Conservation (phyloP, 2,797 vertebrate species). For the Otolemur crassicaudatus region DNA sequence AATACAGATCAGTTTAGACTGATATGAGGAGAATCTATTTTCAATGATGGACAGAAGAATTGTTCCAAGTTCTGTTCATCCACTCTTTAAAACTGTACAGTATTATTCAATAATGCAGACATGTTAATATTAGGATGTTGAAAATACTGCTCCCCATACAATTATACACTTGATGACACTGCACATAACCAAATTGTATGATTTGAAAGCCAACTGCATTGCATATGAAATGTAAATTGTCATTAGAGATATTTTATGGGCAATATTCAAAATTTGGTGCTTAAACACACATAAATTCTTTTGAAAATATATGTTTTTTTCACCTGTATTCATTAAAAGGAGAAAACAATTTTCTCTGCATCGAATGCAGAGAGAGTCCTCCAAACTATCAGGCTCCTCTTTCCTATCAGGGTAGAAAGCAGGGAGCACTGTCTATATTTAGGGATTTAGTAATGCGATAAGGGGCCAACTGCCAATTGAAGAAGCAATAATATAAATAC, state of each 20-base stretch:
- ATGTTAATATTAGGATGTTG: background rate
- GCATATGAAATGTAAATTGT: background rate
- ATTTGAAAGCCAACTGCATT: slow-evolving; percentile 22
- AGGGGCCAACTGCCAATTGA: background rate
- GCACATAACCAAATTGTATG: background rate
- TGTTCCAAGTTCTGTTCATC: background rate
- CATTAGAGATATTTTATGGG: background rate
- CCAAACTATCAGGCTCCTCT: background rate
- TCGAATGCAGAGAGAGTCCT: background rate
- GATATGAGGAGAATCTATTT: background rate
- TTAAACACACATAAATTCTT: background rate
- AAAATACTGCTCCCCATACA: slow-evolving; percentile 6
- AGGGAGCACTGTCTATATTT: background rate
- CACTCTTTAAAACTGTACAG: background rate
- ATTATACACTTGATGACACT: slow-evolving; percentile 13
- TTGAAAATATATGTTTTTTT: background rate
- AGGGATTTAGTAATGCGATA: background rate
- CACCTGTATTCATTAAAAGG: background rate
- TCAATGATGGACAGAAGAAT: background rate
- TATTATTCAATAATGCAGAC: slow-evolving; percentile 55
- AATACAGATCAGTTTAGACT: background rate
- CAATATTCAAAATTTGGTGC: background rate
- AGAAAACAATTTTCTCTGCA: background rate
- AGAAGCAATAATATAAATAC: background rate
- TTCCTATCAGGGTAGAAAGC: background rate